phyloP scores from a whole-genome alignment of 2,797 vertebrate genomes.

The Rhinoraja longicauda region DNA sequence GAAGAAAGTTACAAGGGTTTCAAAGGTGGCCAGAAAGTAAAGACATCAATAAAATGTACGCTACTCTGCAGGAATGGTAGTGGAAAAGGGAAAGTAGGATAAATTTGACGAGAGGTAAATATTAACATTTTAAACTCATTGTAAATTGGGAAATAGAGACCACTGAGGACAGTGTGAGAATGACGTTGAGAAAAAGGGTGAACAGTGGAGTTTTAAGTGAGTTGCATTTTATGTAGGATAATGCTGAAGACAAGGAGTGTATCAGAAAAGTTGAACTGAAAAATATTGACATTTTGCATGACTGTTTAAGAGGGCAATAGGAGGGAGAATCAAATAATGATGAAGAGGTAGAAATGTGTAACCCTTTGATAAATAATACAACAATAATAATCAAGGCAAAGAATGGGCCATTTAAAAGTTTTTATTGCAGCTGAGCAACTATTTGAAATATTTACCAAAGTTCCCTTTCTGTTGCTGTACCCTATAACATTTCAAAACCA shows the following conservation, averaged over 20 bases:
- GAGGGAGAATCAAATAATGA: background rate
- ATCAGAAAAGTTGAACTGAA: background rate
- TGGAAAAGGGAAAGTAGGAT: background rate
- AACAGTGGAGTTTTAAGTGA: background rate
- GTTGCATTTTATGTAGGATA: background rate
- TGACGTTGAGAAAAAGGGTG: background rate
- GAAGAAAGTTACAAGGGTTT: background rate
- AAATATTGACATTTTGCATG: background rate
- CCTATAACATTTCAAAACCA: background rate
- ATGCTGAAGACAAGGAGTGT: background rate
- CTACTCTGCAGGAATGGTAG: background rate
- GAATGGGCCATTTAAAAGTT: background rate
- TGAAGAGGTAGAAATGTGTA: background rate
- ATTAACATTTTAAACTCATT: background rate
- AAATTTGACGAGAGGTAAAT: background rate
- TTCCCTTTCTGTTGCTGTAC: background rate
- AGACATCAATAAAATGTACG: background rate
- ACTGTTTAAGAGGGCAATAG: background rate
- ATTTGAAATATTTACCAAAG: background rate
- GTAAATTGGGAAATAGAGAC: background rate
- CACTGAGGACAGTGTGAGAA: background rate
- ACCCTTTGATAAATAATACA: background rate
- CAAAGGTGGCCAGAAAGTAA: background rate
- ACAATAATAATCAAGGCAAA: background rate
- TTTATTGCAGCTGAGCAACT: background rate